These are phyloP conservation scores for Ceratina japonica DNA, from an alignment of 1,140 invertebrate genomes.

Conservation along the genomic window DNA sequence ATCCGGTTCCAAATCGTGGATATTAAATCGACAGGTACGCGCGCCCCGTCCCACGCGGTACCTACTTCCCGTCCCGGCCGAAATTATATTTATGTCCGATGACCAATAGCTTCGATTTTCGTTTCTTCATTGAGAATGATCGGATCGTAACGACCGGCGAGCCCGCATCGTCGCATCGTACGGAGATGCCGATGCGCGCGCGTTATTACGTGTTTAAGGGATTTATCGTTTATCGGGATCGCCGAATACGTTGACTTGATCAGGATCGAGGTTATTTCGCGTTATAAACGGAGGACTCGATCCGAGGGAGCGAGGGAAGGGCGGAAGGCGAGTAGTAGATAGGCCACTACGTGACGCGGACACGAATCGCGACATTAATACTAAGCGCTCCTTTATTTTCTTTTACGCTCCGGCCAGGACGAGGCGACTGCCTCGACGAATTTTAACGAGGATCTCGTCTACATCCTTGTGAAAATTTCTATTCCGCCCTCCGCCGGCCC, in stretches of 20 bases:
- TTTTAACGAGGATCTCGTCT: conserved; percentile 63
- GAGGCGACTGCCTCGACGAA: conserved; percentile 53
- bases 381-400: conserved; percentile 63
- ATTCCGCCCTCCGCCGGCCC: conserved; percentile 3
- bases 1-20: conserved; percentile 6
- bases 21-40: conserved; percentile 27
- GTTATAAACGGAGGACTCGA: conserved; percentile 47
- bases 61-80: neutral
- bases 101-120: conserved; percentile 15
- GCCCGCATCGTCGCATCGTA: neutral
- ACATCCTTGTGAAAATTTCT: conserved; percentile 49
- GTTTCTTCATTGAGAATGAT: conserved; percentile 1
- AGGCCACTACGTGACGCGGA: conserved; percentile 63
- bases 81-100: conserved; percentile 16
- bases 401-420: conserved; percentile 43
- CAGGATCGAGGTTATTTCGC: conserved; percentile 55
- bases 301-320: conserved; percentile 15
- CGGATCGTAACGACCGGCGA: too few species aligned
- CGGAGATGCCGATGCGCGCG: too few species aligned
- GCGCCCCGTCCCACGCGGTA: too few species aligned
- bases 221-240: conserved; percentile 65
- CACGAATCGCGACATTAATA: conserved; percentile 68
- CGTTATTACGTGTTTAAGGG: conserved; percentile 6
- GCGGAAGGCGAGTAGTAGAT: conserved; percentile 11
- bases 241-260: conserved; percentile 11